Evolutionary conservation across 2,113 vertebrate genomes (phyloP).

Genomic region (Anseranas semipalmata): DNA sequence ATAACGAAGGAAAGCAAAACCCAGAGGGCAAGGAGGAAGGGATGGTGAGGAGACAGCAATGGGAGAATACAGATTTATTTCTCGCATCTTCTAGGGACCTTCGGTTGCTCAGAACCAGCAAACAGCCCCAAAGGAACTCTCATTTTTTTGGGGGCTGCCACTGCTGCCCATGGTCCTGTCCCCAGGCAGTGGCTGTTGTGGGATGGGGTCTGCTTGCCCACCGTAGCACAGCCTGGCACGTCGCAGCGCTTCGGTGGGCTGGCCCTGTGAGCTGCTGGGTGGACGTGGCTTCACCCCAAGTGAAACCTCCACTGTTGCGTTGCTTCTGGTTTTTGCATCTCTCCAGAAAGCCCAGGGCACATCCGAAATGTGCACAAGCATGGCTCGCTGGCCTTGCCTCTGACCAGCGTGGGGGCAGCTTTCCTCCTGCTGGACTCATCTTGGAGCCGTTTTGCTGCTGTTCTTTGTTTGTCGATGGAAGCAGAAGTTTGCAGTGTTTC

Average conservation of each 20-base stretch:
- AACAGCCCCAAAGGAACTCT: not conserved
- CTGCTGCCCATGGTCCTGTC: not conserved
- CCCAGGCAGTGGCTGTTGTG: not conserved
- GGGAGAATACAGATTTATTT: not conserved
- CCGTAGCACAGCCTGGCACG: too few species aligned
- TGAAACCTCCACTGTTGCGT: too few species aligned
- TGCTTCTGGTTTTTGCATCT: not conserved
- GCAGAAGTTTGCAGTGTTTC: not conserved
- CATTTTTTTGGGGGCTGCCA: not conserved
- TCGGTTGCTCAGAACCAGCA: rapidly evolving
- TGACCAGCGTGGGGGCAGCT: rapidly evolving
- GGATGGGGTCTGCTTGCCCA: not conserved
- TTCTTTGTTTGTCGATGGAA: not conserved
- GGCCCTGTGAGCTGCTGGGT: too few species aligned
- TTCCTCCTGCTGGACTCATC: rapidly evolving
- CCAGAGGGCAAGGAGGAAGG: not conserved
- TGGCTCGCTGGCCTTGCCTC: not conserved
- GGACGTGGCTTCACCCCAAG: too few species aligned
- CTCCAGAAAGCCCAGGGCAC: not conserved
- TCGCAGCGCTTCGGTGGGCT: too few species aligned
- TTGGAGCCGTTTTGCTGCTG: not conserved
- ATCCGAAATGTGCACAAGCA: rapidly evolving
- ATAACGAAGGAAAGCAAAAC: not conserved
- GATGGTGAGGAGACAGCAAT: not conserved
- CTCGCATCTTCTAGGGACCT: not conserved